These are phyloP conservation scores for Nasonovia ribisnigri DNA, from an alignment of 2,888 invertebrate species.

Conservation along the genomic window DNA sequence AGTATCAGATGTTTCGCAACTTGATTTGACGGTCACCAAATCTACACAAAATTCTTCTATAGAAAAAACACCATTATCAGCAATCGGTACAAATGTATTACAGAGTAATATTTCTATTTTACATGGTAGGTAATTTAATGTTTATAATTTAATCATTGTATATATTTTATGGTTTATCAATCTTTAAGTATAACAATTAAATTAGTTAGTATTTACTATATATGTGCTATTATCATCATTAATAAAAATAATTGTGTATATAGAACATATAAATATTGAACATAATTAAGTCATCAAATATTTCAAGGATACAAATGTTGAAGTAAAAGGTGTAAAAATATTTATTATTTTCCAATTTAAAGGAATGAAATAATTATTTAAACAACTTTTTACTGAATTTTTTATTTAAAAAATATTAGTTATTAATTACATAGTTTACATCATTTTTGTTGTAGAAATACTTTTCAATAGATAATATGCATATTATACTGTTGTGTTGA, in stretches of 20 bases:
- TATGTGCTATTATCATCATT: neutral
- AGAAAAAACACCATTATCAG: slow-evolving; percentile 88
- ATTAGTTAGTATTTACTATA: neutral
- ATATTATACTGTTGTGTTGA: neutral
- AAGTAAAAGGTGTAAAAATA: neutral
- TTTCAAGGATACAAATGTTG: neutral
- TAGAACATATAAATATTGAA: neutral
- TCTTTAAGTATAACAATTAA: neutral
- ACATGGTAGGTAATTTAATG: slow-evolving; percentile 70
- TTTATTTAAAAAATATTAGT: neutral
- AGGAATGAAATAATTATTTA: neutral
- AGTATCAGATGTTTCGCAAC: slow-evolving; percentile 62
- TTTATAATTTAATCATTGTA: neutral
- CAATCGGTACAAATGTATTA: slow-evolving; percentile 83
- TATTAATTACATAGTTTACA: neutral
- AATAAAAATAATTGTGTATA: neutral
- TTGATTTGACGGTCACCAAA: slow-evolving; percentile 66
- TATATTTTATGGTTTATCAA: neutral
- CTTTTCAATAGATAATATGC: neutral
- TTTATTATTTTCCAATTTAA: neutral
- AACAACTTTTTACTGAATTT: neutral
- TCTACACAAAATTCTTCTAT: slow-evolving; percentile 74
- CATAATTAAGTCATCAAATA: neutral
- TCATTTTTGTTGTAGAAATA: neutral
- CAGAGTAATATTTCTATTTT: slow-evolving; percentile 72